Percentiles rank a stretch among this genome's conserved stretches.
Evolutionary conservation across 1,140 invertebrate species (phyloP).

Genomic region (Glossosoma conforme): DNA sequence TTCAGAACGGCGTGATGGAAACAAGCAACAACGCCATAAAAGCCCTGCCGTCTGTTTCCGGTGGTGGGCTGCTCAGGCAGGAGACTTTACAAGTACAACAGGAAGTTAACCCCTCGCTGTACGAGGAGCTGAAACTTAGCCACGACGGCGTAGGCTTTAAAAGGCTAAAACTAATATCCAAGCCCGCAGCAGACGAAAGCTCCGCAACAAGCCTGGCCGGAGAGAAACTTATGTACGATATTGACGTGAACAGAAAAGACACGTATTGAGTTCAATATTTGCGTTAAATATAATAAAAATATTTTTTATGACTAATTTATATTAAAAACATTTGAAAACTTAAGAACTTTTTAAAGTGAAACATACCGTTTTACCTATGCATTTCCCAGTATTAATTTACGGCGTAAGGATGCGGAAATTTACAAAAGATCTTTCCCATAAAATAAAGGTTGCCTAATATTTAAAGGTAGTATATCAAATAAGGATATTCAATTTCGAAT

Average conservation of each 20-base stretch:
- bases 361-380: too few species aligned
- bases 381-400: too few species aligned
- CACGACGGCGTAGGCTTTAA: conserved; percentile 75
- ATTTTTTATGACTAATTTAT: not conserved
- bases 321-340: too few species aligned
- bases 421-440: too few species aligned
- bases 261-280: conserved; percentile 18
- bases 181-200: conserved; percentile 17
- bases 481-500: too few species aligned
- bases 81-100: conserved; percentile 52
- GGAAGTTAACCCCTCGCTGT: conserved; percentile 68
- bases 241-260: conserved; percentile 3
- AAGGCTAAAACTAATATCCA: conserved; percentile 60
- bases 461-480: too few species aligned
- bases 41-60: conserved; percentile 35
- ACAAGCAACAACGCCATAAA: conserved; percentile 30
- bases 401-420: too few species aligned
- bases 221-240: not conserved
- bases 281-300: not conserved
- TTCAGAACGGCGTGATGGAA: conserved; percentile 33
- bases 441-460: too few species aligned
- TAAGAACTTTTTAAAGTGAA: too few species aligned
- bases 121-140: conserved; percentile 73
- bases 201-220: not conserved
- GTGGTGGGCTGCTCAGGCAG: conserved; percentile 49